Evolutionary conservation across 2,888 invertebrate genomes (phyloP), one percentile per base, ranked within the genome.

Genomic region (Mamestra brassicae): DNA sequence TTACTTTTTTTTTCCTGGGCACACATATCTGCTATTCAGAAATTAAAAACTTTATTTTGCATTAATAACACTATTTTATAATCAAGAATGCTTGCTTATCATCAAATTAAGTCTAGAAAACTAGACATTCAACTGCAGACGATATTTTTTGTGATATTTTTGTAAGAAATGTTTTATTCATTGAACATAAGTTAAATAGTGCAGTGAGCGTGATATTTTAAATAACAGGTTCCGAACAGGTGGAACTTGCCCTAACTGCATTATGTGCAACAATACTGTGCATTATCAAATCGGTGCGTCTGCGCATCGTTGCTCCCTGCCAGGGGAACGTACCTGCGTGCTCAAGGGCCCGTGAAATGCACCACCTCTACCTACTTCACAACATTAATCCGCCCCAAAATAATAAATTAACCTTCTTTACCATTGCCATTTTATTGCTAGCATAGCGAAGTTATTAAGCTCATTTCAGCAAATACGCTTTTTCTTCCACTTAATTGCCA

Each of bases 321-420:
- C 80, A 89, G 85, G 90, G 92, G 90, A 90, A 90, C 91, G 91
- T 89, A 91, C 91, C 91, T 90, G 88, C 90, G 89, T 92, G 93
- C 84, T 88, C 94, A 94, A 93, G 95, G 95, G 93, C 89, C 94
- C 94, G 92, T 95, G 92, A 95, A 95, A 94, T 93, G 91, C 88
- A 73, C 69, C 76, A 82, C 83, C 82, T 83, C 84, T 83, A 82
- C 81, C 83, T 65, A 58, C 67, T 60, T 61, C 82, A 61, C 15
- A 57, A 76, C 84, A 89, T 88, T 85, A 87, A 85, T 76, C 78
- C 81, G 84, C 87, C 86, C 84, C 81, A 67, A 83, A 86, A 83
- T 84, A 64, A 76, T 71, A 74, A 62, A 74, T 62, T 45, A 62
- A 71, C n/a, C 26, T 65, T 72, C 58, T 26, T 26, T 63, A 80